phyloP scores from a whole-genome alignment of 2,113 vertebrate species.

The Salvator merianae region DNA sequence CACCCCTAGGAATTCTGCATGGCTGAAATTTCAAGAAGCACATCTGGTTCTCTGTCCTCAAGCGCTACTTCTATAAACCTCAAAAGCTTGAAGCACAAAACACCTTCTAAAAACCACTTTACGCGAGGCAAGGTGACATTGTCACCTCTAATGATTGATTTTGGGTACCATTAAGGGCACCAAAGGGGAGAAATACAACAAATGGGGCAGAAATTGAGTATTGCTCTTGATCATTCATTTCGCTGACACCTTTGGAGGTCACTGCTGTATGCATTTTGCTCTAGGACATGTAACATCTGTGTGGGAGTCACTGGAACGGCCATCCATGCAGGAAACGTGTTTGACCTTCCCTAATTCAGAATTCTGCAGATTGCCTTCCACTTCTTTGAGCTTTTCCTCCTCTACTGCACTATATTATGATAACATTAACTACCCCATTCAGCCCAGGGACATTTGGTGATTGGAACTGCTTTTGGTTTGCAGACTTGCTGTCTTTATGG shows the following conservation, averaged over 20 bases:
- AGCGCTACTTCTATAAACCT: neutral
- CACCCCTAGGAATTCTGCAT: neutral
- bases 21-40: neutral
- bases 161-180: neutral
- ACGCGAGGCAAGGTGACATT: neutral
- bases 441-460: conserved; percentile 8
- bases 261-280: neutral
- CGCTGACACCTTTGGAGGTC: neutral
- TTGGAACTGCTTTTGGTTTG: conserved; percentile 39
- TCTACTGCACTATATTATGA: fast-evolving
- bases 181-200: neutral
- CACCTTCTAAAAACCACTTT: neutral
- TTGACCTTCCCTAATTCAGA: neutral
- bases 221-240: neutral
- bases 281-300: neutral
- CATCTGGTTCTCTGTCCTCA: neutral
- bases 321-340: neutral
- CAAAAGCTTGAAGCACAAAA: neutral
- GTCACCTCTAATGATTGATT: neutral
- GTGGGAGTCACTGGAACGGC: neutral
- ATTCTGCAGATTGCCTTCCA: neutral
- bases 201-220: neutral
- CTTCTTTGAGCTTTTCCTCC: neutral
- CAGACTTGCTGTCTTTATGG: conserved; percentile 20
- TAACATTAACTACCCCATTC: neutral